Conservation (phyloP, 2,888 invertebrate genomes). For the Amorpha juglandis region DNA sequence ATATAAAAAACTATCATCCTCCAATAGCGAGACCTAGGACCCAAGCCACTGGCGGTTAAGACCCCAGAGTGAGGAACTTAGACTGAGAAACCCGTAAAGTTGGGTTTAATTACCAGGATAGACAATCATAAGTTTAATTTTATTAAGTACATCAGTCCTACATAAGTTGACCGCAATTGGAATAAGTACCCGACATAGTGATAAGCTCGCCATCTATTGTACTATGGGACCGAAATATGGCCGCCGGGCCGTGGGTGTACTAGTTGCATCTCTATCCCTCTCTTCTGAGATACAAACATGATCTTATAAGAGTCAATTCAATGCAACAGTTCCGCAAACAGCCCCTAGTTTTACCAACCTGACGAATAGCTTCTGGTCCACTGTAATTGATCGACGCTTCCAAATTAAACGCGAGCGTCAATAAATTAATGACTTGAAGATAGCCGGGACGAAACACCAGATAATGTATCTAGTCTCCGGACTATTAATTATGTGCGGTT, state of each 20-base stretch:
- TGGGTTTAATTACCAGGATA: too few species aligned
- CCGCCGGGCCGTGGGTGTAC: background rate
- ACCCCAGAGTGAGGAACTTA: too few species aligned
- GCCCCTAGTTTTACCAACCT: conserved; percentile 43
- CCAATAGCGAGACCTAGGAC: too few species aligned
- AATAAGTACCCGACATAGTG: too few species aligned
- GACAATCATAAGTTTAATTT: too few species aligned
- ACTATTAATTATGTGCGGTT: conserved; percentile 76
- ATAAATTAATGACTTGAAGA: conserved; percentile 78
- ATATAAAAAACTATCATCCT: too few species aligned
- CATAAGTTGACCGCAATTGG: too few species aligned
- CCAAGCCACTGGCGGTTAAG: too few species aligned
- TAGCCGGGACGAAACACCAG: conserved; percentile 72
- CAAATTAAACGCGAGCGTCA: conserved; percentile 71
- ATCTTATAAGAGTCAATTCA: background rate
- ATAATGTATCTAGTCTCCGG: conserved; percentile 79
- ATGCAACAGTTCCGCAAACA: conserved; percentile 9
- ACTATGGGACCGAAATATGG: background rate
- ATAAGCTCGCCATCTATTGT: too few species aligned
- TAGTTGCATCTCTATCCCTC: too few species aligned
- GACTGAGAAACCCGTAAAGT: too few species aligned
- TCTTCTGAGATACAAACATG: background rate
- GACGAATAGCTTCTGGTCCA: conserved; percentile 65
- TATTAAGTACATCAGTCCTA: too few species aligned
- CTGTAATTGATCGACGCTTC: conserved; percentile 71